Conservation (phyloP, 2,113 vertebrate genomes). For the Alethe castanea region DNA sequence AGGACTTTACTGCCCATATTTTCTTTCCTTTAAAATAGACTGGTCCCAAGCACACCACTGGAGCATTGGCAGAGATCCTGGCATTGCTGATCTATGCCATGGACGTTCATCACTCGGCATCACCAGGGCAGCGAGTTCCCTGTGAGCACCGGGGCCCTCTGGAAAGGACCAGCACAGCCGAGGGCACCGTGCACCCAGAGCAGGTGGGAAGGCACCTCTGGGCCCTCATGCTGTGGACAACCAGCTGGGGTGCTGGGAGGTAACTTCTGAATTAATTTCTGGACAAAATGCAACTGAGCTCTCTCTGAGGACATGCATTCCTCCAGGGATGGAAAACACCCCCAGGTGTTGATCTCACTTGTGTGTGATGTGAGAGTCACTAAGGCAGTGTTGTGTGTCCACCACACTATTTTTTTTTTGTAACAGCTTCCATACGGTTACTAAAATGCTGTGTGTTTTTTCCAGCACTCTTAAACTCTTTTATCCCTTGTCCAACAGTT, state of each 20-base stretch:
- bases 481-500: not conserved
- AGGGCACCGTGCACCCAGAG: fast-evolving
- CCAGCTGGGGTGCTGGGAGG: not conserved
- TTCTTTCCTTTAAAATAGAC: not conserved
- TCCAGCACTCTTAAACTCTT: not conserved
- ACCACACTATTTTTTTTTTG: not conserved
- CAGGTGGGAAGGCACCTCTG: not conserved
- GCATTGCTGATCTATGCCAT: fast-evolving
- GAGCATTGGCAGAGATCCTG: not conserved
- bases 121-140: not conserved
- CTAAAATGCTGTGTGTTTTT: not conserved
- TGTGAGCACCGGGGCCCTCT: not conserved
- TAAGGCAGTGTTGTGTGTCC: not conserved
- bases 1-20: not conserved
- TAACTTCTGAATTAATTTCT: not conserved
- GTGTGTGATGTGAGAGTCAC: not conserved
- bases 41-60: not conserved
- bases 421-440: not conserved
- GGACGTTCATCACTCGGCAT: not conserved
- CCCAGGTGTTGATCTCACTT: not conserved
- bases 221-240: not conserved
- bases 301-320: not conserved
- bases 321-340: not conserved
- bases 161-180: not conserved
- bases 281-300: not conserved